Evolutionary conservation across 2,888 invertebrate species (phyloP).

Genomic region (Aplocera efformata): DNA sequence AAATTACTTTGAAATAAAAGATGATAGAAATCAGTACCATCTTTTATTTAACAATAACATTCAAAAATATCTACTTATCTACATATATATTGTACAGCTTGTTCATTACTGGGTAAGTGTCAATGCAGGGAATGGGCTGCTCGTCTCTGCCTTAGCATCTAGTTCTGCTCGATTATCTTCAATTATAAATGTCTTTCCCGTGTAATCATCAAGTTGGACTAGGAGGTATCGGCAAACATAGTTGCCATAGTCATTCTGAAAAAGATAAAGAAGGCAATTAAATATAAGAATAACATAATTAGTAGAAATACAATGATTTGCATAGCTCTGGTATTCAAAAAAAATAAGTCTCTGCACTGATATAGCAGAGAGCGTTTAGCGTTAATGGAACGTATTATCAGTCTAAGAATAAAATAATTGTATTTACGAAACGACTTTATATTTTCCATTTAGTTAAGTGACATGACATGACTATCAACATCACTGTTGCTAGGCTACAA

Average conservation of each 20-base stretch:
- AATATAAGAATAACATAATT: not conserved
- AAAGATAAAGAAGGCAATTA: slow-evolving; percentile 3
- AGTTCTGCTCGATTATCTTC: slow-evolving; percentile 86
- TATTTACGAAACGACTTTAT: no score
- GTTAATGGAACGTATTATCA: no score
- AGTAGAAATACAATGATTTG: no score
- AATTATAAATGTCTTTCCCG: slow-evolving; percentile 86
- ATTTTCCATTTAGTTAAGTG: no score
- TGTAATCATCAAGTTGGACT: slow-evolving; percentile 90
- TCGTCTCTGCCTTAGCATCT: slow-evolving; percentile 44
- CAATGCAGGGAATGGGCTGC: slow-evolving; percentile 50
- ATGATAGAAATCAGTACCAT: slow-evolving; percentile 14
- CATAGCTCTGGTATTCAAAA: no score
- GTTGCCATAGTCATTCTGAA: slow-evolving; percentile 87
- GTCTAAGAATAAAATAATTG: no score
- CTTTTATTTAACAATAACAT: slow-evolving; percentile 35
- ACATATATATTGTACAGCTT: slow-evolving; percentile 30
- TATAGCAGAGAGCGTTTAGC: no score
- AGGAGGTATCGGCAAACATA: slow-evolving; percentile 91
- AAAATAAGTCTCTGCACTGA: no score
- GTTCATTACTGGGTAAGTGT: slow-evolving; percentile 47
- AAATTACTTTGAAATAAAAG: slow-evolving; percentile 15
- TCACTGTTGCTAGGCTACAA: no score
- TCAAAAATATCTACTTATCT: slow-evolving; percentile 40
- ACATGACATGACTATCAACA: no score